Evolutionary conservation across 2,888 invertebrate species (phyloP), one percentile per base, ranked within the genome.

Genomic region (Andrena bucephala): DNA sequence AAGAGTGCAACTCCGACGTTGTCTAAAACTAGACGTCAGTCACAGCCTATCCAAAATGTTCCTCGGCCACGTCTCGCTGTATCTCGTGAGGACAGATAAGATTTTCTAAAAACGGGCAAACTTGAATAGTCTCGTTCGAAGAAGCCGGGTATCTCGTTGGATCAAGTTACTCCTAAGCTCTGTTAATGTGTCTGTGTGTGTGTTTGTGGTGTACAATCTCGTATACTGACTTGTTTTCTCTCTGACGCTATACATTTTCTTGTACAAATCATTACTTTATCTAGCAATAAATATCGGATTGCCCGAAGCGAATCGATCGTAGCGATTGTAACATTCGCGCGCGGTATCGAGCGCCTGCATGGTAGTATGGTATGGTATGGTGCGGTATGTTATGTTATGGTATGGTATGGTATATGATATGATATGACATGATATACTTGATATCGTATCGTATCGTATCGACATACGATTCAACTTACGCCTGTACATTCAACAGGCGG

Each of bases 271-370:
- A 91, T 92, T 92, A 92, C 68, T 89, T 57, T 57, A 13, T 27
- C 92, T 93, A 93, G 85, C 89, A 93, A 93, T 93, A 94, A 94
- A 94, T 94, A 93, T 92, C 92, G 89, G 85, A 91, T 91, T 89
- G 86, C 83, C 89, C 83, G 73, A 76, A 85, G 85, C 90, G 85
- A 91, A 88, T 81, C 87, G 89, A 90, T 81, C 85, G 81, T 86
- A 80, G 79, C 60, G 52, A 69, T 77, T 29, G 48, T 10, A 24
- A 20, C 31, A n/a, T 29, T 8, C 67, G 65, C 71, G 63, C 52
- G 27, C 27, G 48, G 36, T 60, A 66, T 76, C 52, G 62, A 78
- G 79, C 78, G 74, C 85, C 81, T 75, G 85, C 89, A 86, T 83
- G 42, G 42, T 42, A 16, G 42, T 42, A 16, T 1, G 42, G 13